A percentile compares a stretch with the other conserved stretches of the same genome.
Conservation (phyloP, 2,888 invertebrate species). For the Heteropelma amictum region DNA sequence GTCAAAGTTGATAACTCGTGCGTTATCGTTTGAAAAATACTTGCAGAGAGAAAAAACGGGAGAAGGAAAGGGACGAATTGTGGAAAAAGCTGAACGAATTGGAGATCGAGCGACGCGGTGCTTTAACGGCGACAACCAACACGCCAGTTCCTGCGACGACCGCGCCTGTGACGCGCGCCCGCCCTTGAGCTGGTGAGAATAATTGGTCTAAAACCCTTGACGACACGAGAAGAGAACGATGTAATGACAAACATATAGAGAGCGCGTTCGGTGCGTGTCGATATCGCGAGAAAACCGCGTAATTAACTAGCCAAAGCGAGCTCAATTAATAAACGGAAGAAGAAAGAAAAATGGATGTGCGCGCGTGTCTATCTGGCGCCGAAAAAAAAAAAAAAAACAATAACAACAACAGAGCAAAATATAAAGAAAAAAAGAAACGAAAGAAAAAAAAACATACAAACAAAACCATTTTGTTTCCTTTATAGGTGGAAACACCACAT, state of each 20-base stretch:
- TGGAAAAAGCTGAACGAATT: conserved; percentile 97
- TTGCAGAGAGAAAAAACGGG: conserved; percentile 87
- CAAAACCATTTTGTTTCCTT: conserved; percentile 56
- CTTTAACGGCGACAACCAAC: conserved; percentile 69
- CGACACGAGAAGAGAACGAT: conserved; percentile 27
- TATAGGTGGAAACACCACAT: conserved; percentile 73
- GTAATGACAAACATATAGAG: conserved; percentile 23
- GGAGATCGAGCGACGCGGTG: conserved; percentile 81
- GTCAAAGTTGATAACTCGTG: too few species aligned
- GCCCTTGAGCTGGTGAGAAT: conserved; percentile 76
- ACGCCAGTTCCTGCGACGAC: conserved; percentile 75
- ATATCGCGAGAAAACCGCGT: conserved; percentile 13
- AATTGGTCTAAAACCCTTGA: conserved; percentile 53
- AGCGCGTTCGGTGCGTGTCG: conserved; percentile 25
- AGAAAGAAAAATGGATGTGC: conserved; percentile 23
- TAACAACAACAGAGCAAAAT: conserved; percentile 11
- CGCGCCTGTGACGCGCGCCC: conserved; percentile 75
- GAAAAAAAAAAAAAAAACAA: too few species aligned
- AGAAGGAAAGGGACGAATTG: conserved; percentile 97
- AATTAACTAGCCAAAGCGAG: conserved; percentile 25
- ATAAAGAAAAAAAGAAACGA: conserved; percentile 23
- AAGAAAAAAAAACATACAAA: conserved; percentile 1
- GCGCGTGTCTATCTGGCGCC: conserved; percentile 14
- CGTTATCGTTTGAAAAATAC: not conserved
- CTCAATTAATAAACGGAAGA: conserved; percentile 11